Percentiles rank a stretch among this genome's conserved stretches.
phyloP scores from a whole-genome alignment of 2,888 invertebrate genomes.

The Chrysotoxum bicinctum region DNA sequence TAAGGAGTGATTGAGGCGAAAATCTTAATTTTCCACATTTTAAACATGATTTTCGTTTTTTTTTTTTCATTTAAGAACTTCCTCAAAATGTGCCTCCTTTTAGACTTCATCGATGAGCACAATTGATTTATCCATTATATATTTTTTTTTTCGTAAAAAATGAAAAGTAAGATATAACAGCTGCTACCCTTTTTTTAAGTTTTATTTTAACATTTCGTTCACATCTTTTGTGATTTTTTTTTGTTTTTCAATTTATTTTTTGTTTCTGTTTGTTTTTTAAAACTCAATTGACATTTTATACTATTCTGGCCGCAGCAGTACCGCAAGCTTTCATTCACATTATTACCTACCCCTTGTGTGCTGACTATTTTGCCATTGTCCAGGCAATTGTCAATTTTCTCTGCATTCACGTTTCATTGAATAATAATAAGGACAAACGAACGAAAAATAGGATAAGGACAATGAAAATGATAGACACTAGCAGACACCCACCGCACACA shows the following conservation, averaged over 20 bases:
- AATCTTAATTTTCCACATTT: constrained; percentile 36
- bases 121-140: constrained; percentile 5
- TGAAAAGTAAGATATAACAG: constrained; percentile 5
- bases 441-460: not conserved
- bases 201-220: constrained; percentile 30
- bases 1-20: not conserved
- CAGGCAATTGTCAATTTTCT: constrained; percentile 48
- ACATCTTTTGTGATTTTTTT: constrained; percentile 31
- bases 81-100: not conserved
- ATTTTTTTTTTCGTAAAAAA: not conserved
- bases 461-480: not conserved
- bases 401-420: constrained; percentile 54
- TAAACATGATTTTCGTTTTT: constrained; percentile 7
- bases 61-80: not conserved
- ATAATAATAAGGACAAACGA: constrained; percentile 58
- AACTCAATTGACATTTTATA: constrained; percentile 44
- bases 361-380: constrained; percentile 37
- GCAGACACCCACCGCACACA: not conserved
- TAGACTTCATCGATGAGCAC: not conserved
- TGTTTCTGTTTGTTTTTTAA: not conserved
- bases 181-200: not conserved
- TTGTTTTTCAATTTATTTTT: not conserved
- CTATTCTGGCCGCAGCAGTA: constrained; percentile 27
- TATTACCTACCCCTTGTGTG: not conserved
- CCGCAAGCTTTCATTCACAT: constrained; percentile 32